Conservation (phyloP, 2,113 vertebrate species). For the Zapornia atra region DNA sequence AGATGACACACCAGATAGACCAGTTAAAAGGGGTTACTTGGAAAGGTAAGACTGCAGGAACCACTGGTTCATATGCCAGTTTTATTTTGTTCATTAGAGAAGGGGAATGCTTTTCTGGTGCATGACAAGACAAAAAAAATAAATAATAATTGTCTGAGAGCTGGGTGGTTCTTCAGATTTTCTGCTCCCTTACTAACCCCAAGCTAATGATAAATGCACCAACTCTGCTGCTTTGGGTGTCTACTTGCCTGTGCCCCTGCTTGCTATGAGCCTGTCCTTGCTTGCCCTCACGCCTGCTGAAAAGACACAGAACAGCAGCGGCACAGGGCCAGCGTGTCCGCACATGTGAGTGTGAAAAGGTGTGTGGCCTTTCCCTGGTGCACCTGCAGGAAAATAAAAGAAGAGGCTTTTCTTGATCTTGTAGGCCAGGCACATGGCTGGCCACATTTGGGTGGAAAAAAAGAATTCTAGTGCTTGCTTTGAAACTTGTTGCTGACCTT, state of each 20-base stretch:
- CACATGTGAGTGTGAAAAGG: background rate
- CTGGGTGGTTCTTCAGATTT: background rate
- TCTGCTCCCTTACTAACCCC: background rate
- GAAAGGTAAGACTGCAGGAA: background rate
- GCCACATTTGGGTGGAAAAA: background rate
- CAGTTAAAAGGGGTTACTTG: background rate
- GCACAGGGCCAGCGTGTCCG: background rate
- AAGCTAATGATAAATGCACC: constrained; percentile 12
- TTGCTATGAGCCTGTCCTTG: background rate
- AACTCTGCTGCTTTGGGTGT: background rate
- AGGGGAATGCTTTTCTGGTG: background rate
- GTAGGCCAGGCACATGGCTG: background rate
- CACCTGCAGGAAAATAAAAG: background rate
- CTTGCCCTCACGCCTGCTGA: background rate
- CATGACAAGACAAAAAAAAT: background rate
- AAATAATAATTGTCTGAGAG: background rate
- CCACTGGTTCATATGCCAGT: background rate
- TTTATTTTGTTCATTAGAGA: background rate
- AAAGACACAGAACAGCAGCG: background rate
- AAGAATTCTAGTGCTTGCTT: background rate
- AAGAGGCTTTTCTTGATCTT: background rate
- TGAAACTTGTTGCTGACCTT: background rate
- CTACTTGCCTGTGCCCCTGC: background rate
- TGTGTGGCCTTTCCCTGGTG: background rate
- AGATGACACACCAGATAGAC: background rate